Conservation (phyloP, 1,140 invertebrate genomes). For the Drosophila sp. region DNA sequence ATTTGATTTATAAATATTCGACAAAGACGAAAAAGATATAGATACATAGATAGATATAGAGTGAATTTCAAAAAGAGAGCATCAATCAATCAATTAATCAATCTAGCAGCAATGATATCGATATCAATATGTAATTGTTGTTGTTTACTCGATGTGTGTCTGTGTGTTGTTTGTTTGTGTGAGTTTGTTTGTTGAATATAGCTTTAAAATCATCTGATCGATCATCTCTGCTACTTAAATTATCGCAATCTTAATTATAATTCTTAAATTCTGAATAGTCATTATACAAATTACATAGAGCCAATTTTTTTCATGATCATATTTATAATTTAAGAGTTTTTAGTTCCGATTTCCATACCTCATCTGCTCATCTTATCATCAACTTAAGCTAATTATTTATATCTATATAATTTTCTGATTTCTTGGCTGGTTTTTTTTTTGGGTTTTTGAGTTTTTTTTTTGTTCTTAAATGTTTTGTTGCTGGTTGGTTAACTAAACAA, state of each 20-base stretch:
- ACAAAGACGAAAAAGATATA: conserved; percentile 4
- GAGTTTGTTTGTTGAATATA: conserved; percentile 43
- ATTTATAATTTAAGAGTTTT: conserved; percentile 3
- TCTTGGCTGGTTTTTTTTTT: conserved; percentile 39
- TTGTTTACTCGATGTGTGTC: conserved; percentile 49
- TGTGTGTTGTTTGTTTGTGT: conserved; percentile 34
- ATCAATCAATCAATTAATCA: background rate
- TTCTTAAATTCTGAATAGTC: conserved; percentile 71
- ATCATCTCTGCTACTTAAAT: conserved; percentile 52
- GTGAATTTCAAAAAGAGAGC: conserved; percentile 4
- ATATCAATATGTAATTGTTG: conserved; percentile 51
- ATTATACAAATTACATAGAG: conserved; percentile 70
- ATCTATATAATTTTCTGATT: conserved; percentile 20
- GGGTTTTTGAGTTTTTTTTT: conserved; percentile 36
- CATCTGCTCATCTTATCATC: conserved; percentile 27
- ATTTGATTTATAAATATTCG: conserved; percentile 13
- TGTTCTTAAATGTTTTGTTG: conserved; percentile 17
- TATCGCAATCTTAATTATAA: conserved; percentile 68
- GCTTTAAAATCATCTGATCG: conserved; percentile 52
- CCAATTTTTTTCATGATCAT: conserved; percentile 42
- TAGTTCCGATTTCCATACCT: background rate
- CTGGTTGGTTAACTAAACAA: conserved; percentile 69
- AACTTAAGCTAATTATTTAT: conserved; percentile 28
- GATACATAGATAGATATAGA: background rate
- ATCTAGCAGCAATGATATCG: conserved; percentile 13